Evolutionary conservation across 1,140 invertebrate species (phyloP), one percentile per base, ranked within the genome.

Genomic region (Anoplophora glabripennis): DNA sequence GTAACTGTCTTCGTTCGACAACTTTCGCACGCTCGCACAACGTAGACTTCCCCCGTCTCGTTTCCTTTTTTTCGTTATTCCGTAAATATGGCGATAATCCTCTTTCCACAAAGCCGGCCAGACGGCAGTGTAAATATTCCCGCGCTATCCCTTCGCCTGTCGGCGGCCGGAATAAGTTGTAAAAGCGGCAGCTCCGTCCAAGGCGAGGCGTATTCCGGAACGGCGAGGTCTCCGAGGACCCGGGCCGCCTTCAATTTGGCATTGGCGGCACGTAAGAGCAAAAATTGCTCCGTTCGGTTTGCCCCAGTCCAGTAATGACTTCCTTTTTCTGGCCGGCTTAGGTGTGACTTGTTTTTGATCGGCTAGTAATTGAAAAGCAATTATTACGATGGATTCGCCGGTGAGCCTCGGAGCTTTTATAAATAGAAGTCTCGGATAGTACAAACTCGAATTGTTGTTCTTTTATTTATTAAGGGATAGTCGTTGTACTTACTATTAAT

Each of bases 251-350:
- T 55, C 44, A 48, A 49, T 62, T 62, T 34, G 40, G 36, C 47
- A 66, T 66, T 37, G 51, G 35, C 48, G 52, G 53, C 64, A 66
- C 64, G 64, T 66, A 63, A 53, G 38, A 44, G 56, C 49, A 63
- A 66, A 66, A 66, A 66, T 66, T 66, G 64, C 61, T 63, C 61
- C 59, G 61, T 66, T 66, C 64, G 55, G 64, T 63, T 66, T 65
- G 63, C 60, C 52, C 18, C 37, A 34, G 48, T 38, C 59, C 40
- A 17, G 17, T 28, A 54, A 57, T 62, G 57, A 46, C 58, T 58
- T 57, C 54, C 41, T 58, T 58, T 58, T 62, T 53, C 8, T 33
- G 44, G 38, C n/a, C 55, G 46, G 17, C 35, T 40, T 56, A 60
- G 28, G 52, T 55, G 58, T 60, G 55, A 58, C 46, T 52, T 53